Percentiles rank a stretch among this genome's conserved stretches.
Conservation (phyloP, 2,113 vertebrate species). For the Neotoma lepida region DNA sequence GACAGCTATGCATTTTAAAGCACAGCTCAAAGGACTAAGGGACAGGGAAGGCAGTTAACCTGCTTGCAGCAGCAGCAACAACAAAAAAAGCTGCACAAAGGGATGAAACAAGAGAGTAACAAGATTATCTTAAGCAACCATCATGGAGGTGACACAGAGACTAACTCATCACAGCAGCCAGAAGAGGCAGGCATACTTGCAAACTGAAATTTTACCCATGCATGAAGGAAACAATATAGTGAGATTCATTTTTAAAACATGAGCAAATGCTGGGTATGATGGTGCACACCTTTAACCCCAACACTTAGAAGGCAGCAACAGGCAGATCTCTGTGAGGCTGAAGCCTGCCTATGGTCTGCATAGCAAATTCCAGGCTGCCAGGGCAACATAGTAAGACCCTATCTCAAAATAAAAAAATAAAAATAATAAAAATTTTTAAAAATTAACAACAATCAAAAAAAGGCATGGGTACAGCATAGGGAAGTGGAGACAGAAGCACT, state of each 20-base stretch:
- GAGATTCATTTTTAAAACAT: not conserved
- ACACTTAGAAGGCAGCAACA: not conserved
- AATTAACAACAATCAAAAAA: not conserved
- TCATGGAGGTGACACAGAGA: not conserved
- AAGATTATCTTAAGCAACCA: conserved; percentile 33
- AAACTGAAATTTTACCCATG: not conserved
- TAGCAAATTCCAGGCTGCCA: not conserved
- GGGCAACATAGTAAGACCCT: not conserved
- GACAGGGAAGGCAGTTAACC: not conserved
- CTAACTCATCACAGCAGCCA: not conserved
- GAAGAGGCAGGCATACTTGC: not conserved
- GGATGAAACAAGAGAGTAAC: not conserved
- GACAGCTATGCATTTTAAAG: not conserved
- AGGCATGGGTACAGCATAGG: not conserved
- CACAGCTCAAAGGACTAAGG: not conserved
- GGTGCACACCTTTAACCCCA: not conserved
- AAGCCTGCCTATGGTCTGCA: not conserved
- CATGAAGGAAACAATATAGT: not conserved
- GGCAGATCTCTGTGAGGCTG: not conserved
- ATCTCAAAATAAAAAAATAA: not conserved
- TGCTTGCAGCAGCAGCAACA: not conserved
- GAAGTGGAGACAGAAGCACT: not conserved
- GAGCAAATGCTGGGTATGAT: not conserved
- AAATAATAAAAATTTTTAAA: not conserved
- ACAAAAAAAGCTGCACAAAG: not conserved